These are phyloP conservation scores for Globodera ellingtonae DNA, from an alignment of 1,140 invertebrate genomes.

Conservation along the genomic window DNA sequence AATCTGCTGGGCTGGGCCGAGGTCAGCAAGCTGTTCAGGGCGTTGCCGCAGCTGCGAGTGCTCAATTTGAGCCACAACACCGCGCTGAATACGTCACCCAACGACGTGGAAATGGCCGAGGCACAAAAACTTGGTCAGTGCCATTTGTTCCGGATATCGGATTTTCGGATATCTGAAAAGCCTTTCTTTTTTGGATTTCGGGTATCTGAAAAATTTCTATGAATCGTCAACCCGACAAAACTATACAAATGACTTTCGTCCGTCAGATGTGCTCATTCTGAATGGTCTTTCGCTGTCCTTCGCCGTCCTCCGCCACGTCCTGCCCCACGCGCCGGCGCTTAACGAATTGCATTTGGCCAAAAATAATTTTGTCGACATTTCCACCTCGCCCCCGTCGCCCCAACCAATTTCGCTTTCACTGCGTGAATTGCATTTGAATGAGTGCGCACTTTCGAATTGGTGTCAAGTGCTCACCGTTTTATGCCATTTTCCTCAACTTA, in stretches of 20 bases:
- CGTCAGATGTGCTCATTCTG: constrained; percentile 19
- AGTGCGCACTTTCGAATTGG: constrained; percentile 36
- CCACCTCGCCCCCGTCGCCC: not conserved
- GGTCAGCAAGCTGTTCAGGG: constrained; percentile 10
- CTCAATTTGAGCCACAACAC: constrained; percentile 25
- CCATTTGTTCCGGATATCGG: too few relatives aligned
- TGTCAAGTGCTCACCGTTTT: constrained; percentile 16
- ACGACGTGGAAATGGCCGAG: constrained; percentile 8
- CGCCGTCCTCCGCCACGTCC: not conserved
- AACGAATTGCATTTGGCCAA: constrained; percentile 8
- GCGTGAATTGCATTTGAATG: constrained; percentile 37
- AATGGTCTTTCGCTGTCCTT: constrained; percentile 19
- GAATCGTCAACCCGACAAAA: too few relatives aligned
- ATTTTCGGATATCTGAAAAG: too few relatives aligned
- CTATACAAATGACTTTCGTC: not conserved
- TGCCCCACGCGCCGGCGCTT: not conserved
- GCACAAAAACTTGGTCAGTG: constrained; percentile 18
- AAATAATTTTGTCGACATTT: constrained; percentile 5
- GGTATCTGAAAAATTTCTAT: too few relatives aligned
- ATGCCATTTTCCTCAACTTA: constrained; percentile 11
- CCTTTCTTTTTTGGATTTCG: too few relatives aligned
- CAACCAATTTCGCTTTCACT: constrained; percentile 6
- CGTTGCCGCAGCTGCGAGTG: constrained; percentile 1
- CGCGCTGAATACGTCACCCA: not conserved
- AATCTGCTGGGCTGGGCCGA: constrained; percentile 15